Percentiles rank a stretch among this genome's conserved stretches.
Conservation (phyloP, 2,797 vertebrate genomes). For the Danio tinwini region DNA sequence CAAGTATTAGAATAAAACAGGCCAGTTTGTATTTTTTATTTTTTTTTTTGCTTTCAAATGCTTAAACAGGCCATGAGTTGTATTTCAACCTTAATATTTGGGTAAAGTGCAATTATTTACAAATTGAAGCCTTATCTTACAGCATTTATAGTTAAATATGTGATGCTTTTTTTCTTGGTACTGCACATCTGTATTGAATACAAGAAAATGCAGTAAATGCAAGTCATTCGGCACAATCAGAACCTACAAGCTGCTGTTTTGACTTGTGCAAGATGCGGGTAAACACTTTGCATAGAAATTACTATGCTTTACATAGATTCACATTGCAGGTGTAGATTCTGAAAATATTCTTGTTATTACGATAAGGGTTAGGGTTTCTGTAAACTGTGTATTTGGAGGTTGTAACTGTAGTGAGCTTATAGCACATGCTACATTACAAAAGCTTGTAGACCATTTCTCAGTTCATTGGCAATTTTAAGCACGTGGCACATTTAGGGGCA, state of each 20-base stretch:
- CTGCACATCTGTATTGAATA: background rate
- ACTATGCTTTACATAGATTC: background rate
- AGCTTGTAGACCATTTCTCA: background rate
- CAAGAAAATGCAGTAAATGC: background rate
- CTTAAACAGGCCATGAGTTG: conserved; percentile 69
- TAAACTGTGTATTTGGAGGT: conserved; percentile 5
- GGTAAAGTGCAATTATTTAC: background rate
- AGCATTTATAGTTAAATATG: conserved; percentile 1
- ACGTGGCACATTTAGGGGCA: background rate
- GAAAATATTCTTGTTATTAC: background rate
- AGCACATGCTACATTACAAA: background rate
- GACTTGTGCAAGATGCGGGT: conserved; percentile 66
- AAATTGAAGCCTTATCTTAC: background rate
- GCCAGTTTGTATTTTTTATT: conserved; percentile 39
- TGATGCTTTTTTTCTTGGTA: background rate
- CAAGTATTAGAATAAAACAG: conserved; percentile 71
- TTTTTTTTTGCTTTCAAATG: conserved; percentile 52
- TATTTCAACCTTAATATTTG: background rate
- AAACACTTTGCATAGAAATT: conserved; percentile 65
- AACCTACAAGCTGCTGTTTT: background rate
- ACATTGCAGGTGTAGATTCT: background rate
- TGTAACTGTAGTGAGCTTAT: background rate
- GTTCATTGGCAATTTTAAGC: background rate
- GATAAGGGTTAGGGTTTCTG: background rate
- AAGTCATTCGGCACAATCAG: background rate